Evolutionary conservation across 2,888 invertebrate genomes (phyloP).

Genomic region (Dastarcus helophoroides): DNA sequence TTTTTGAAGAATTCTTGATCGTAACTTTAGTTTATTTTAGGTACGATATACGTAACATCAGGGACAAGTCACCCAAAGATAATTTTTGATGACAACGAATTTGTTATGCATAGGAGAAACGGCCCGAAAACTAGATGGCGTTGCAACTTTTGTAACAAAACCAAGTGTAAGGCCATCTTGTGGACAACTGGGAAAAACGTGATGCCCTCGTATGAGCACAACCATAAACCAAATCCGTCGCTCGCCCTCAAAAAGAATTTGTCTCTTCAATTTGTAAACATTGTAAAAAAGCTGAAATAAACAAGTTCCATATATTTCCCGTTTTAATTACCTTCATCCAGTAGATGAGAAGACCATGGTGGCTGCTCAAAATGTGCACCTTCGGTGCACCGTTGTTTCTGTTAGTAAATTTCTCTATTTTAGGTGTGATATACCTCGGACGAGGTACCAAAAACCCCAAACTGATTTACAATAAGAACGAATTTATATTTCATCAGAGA

Average conservation of each 20-base stretch:
- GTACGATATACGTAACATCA: slow-evolving; percentile 7
- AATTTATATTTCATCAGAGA: slow-evolving; percentile 13
- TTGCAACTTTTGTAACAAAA: slow-evolving; percentile 4
- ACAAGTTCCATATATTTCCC: not conserved
- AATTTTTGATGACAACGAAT: slow-evolving; percentile 7
- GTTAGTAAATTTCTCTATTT: slow-evolving; percentile 13
- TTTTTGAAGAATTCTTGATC: too few species aligned
- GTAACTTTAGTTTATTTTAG: slow-evolving; percentile 9
- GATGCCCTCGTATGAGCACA: not conserved
- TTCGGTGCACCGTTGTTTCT: too few species aligned
- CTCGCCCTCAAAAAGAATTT: not conserved
- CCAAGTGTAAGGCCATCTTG: not conserved
- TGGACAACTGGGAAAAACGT: not conserved
- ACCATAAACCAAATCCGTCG: not conserved
- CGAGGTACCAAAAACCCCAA: slow-evolving; percentile 15
- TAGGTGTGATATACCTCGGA: slow-evolving; percentile 15
- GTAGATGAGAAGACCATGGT: too few species aligned
- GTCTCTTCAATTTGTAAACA: not conserved
- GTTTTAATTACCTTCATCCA: not conserved
- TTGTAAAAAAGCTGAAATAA: not conserved
- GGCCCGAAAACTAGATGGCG: slow-evolving; percentile 9
- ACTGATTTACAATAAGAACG: slow-evolving; percentile 9
- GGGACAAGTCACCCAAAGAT: slow-evolving; percentile 9
- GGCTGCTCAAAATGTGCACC: too few species aligned
- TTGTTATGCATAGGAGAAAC: slow-evolving; percentile 1